Evolutionary conservation across 2,888 invertebrate genomes (phyloP), one percentile per base, ranked within the genome.

Genomic region (Seira ritae): DNA sequence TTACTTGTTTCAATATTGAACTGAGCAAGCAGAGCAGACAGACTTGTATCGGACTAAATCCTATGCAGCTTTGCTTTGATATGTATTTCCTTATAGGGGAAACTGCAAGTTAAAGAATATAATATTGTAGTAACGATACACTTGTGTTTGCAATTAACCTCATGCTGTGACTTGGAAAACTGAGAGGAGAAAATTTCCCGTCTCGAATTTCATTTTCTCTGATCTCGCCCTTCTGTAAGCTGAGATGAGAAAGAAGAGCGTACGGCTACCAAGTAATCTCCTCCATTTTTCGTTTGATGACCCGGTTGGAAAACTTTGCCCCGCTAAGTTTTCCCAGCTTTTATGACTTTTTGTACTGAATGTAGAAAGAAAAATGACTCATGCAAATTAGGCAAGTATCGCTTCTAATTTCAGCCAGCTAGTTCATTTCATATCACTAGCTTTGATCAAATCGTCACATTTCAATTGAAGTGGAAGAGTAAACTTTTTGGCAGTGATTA

Each of bases 161-260:
- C 81, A 81, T 76, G 81, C 81, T 75, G 81, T 37, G 81, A 42
- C 67, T 23, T 70, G 81, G 81, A 80, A 78, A 80, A 80, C 68
- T 74, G 73, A 74, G 80, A 67, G 70, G 75, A 81, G 76, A 76
- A 80, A 69, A 73, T 73, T 72, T 42, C 67, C 74, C 66, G 22
- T 70, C 81, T 76, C 75, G 73, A 31, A 24, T 74, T 62, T 50
- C 62, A 71, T 62, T 65, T 65, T 65, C 69, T 62, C 46, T 17
- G 17, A 22, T 60, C 67, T 12, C n/a, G 23, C 46, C 69, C 70
- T 72, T 17, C 37, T 73, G 66, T 17, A 79, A 67, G 68, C n/a
- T n/a, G n/a, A n/a, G n/a, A n/a, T n/a, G 24, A 20, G 19, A 69
- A 68, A 74, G 42, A 31, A 69, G 42, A 70, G 23, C 4, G n/a